These are phyloP conservation scores for Aulostomus chinensis DNA, from an alignment of 2,797 vertebrate genomes.

Conservation along the genomic window DNA sequence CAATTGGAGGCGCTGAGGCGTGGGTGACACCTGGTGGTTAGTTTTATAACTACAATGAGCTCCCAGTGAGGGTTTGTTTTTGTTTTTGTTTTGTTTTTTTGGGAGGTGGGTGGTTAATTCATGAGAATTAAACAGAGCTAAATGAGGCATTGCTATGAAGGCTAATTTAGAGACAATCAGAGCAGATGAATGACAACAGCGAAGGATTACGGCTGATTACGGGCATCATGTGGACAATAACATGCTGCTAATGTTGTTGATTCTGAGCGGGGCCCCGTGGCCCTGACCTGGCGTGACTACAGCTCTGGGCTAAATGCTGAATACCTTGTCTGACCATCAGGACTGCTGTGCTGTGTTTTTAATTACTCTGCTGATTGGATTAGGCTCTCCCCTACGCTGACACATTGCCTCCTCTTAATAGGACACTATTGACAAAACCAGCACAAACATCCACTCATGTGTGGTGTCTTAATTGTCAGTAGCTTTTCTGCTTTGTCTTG, in stretches of 20 bases:
- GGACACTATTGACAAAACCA: constrained; percentile 56
- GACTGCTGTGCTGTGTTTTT: constrained; percentile 70
- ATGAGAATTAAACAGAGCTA: constrained; percentile 16
- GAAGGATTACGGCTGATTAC: constrained; percentile 27
- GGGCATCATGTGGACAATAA: constrained; percentile 3
- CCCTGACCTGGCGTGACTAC: constrained; percentile 24
- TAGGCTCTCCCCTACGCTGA: constrained; percentile 50
- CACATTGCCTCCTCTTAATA: constrained; percentile 57
- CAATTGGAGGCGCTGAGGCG: constrained; percentile 37
- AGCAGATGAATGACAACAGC: constrained; percentile 11
- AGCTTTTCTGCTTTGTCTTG: constrained; percentile 23
- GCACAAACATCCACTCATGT: constrained; percentile 47
- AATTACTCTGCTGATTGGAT: constrained; percentile 71
- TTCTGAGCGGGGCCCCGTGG: constrained; percentile 1
- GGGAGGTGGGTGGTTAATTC: constrained; percentile 30
- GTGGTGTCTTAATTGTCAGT: constrained; percentile 48
- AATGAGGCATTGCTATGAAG: constrained; percentile 12
- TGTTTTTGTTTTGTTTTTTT: not conserved
- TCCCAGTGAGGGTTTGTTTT: not conserved
- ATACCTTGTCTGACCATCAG: constrained; percentile 41
- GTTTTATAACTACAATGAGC: constrained; percentile 43
- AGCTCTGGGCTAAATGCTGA: constrained; percentile 49
- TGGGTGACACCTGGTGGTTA: constrained; percentile 70
- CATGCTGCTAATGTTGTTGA: not conserved
- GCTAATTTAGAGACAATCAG: constrained; percentile 25